A percentile compares a stretch with the other conserved stretches of the same genome.
Conservation (phyloP, 2,797 vertebrate genomes). For the Xenops minutus region DNA sequence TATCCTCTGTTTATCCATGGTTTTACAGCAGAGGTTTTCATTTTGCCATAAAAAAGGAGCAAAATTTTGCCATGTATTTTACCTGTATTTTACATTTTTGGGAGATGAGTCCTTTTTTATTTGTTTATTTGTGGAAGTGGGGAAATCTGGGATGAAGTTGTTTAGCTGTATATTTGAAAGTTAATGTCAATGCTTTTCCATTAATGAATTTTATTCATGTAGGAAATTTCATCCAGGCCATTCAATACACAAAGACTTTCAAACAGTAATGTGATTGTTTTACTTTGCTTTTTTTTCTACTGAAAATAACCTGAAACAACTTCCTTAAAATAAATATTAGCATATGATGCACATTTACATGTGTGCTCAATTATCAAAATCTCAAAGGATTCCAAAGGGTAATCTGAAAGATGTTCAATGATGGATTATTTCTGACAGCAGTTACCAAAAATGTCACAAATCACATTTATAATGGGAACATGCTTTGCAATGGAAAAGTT, state of each 20-base stretch:
- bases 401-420: neutral
- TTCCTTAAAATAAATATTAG: neutral
- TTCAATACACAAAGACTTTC: neutral
- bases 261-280: neutral
- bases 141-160: neutral
- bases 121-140: neutral
- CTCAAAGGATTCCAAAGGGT: neutral
- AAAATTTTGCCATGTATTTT: neutral
- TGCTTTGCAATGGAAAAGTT: neutral
- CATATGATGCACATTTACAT: neutral
- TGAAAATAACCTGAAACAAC: neutral
- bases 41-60: neutral
- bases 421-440: neutral
- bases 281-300: neutral
- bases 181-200: neutral
- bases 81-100: neutral
- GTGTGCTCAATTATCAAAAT: neutral
- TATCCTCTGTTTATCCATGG: neutral
- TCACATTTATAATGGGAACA: neutral
- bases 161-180: neutral
- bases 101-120: neutral
- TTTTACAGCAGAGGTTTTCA: neutral
- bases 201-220: neutral
- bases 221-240: neutral
- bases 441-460: conserved; percentile 11